phyloP scores from a whole-genome alignment of 1,140 invertebrate species.

The Bombus cullumanus region DNA sequence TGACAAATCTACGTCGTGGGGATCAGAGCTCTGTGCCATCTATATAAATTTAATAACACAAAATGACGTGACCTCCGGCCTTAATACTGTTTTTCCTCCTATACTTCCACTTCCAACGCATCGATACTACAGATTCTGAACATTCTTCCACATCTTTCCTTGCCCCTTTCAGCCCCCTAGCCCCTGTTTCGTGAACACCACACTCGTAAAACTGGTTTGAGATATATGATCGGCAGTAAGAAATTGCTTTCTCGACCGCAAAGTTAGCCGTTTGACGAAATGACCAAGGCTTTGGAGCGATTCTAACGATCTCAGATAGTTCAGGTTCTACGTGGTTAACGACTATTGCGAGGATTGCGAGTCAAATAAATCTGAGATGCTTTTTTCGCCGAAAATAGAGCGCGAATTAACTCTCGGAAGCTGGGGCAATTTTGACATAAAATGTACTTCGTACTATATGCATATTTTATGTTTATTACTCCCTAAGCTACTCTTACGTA shows the following conservation, averaged over 20 bases:
- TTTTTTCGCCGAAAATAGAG: too few species aligned
- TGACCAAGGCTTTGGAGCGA: not conserved
- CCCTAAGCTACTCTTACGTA: too few species aligned
- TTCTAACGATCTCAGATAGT: not conserved
- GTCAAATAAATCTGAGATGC: conserved; percentile 31
- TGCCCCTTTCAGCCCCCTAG: not conserved
- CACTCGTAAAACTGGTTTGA: conserved; percentile 61
- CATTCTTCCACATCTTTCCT: conserved; percentile 16
- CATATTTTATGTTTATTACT: too few species aligned
- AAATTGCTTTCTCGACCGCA: conserved; percentile 44
- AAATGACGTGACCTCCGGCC: conserved; percentile 69
- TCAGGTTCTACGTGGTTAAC: not conserved
- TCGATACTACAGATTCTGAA: conserved; percentile 56
- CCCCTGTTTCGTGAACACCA: conserved; percentile 4
- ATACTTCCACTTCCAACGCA: conserved; percentile 35
- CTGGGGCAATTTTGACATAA: too few species aligned
- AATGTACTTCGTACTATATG: too few species aligned
- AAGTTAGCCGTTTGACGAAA: conserved; percentile 44
- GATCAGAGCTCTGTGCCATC: conserved; percentile 66
- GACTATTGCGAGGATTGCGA: not conserved
- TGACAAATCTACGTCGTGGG: conserved; percentile 70
- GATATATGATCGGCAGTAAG: conserved; percentile 51
- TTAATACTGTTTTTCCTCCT: conserved; percentile 29
- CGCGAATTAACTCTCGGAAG: too few species aligned
- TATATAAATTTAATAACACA: conserved; percentile 75